A percentile compares a stretch with the other conserved stretches of the same genome.
These are phyloP conservation scores for Atlantisia rogersi DNA, from an alignment of 2,113 vertebrate species.

Conservation along the genomic window DNA sequence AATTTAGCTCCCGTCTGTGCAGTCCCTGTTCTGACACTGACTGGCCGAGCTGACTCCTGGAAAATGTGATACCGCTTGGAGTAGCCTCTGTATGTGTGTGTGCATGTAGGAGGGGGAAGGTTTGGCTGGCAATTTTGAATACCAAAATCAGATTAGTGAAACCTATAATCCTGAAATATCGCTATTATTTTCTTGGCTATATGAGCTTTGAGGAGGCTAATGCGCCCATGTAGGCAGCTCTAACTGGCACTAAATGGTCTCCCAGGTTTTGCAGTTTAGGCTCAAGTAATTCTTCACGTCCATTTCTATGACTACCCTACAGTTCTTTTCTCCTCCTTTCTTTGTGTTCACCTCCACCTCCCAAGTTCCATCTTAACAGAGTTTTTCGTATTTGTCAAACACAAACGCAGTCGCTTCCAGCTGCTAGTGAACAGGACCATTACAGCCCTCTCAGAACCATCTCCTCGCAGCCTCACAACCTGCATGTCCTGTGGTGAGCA, in stretches of 20 bases:
- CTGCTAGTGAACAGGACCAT: neutral
- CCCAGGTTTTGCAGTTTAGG: neutral
- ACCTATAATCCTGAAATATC: neutral
- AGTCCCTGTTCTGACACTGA: neutral
- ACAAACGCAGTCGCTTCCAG: neutral
- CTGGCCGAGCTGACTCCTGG: neutral
- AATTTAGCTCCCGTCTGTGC: neutral
- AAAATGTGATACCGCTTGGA: neutral
- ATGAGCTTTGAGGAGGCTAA: neutral
- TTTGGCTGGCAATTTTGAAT: neutral
- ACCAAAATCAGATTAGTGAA: neutral
- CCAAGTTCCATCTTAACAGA: neutral
- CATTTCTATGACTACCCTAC: neutral
- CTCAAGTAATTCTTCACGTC: neutral
- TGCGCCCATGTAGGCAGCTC: neutral
- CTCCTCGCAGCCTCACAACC: neutral
- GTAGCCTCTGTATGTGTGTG: neutral
- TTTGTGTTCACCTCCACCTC: neutral
- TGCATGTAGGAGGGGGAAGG: neutral
- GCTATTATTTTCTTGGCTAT: neutral
- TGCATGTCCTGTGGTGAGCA: rapidly evolving
- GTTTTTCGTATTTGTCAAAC: neutral
- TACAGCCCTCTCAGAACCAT: neutral
- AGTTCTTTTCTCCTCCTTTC: neutral
- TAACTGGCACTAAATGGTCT: neutral